Conservation (phyloP, 1,140 invertebrate species). For the Battus philenor region DNA sequence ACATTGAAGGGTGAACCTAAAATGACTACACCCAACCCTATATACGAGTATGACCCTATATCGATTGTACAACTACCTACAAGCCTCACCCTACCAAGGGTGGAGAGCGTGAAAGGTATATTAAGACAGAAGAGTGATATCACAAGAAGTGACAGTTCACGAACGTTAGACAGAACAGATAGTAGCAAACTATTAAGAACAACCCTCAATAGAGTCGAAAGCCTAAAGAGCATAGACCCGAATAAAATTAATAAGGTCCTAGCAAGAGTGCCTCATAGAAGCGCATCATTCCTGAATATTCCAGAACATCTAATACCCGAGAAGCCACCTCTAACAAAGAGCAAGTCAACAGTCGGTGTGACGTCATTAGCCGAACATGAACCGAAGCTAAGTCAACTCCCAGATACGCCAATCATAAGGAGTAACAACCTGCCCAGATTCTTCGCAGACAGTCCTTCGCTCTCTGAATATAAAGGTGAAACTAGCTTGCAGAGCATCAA, state of each 20-base stretch:
- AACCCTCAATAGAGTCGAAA: constrained; percentile 59
- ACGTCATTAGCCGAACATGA: constrained; percentile 44
- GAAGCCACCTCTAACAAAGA: constrained; percentile 58
- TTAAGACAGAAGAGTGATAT: constrained; percentile 34
- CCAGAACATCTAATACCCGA: constrained; percentile 58
- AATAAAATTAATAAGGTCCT: constrained; percentile 64
- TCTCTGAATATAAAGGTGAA: constrained; percentile 64
- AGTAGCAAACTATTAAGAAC: constrained; percentile 47
- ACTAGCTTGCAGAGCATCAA: constrained; percentile 66
- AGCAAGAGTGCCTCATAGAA: constrained; percentile 65
- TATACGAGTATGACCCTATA: constrained; percentile 62
- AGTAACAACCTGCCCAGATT: constrained; percentile 70
- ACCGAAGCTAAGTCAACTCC: constrained; percentile 56
- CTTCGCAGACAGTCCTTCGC: constrained; percentile 63
- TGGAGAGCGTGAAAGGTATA: constrained; percentile 67
- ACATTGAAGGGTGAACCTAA: constrained; percentile 63
- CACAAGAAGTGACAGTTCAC: constrained; percentile 51
- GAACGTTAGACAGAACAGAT: constrained; percentile 51
- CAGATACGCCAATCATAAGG: constrained; percentile 71
- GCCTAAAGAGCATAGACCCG: constrained; percentile 65
- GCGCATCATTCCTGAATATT: constrained; percentile 70
- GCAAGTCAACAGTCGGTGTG: constrained; percentile 61
- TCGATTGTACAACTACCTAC: constrained; percentile 46
- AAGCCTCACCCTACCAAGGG: constrained; percentile 51
- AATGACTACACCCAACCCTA: constrained; percentile 45